phyloP scores from a whole-genome alignment of 2,888 invertebrate species.

The Syritta pipiens region DNA sequence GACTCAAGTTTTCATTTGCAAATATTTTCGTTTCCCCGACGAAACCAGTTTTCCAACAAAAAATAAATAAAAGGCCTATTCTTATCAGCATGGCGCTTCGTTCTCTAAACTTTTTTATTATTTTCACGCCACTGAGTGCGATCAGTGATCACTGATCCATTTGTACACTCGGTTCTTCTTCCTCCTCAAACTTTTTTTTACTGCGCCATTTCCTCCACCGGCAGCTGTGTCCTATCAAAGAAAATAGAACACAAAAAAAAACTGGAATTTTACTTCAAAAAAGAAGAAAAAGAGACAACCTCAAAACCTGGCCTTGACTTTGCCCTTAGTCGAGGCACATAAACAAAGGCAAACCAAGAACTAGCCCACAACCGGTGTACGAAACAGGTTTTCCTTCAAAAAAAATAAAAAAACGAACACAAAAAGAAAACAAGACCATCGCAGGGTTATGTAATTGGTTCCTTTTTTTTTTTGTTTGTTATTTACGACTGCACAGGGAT shows the following conservation, averaged over 20 bases:
- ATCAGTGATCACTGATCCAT: no score
- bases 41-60: no score
- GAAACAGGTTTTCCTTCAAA: constrained; percentile 24
- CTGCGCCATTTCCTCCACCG: no score
- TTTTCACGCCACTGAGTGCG: no score
- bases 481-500: constrained; percentile 10
- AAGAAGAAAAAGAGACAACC: background rate
- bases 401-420: background rate
- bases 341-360: constrained; percentile 1
- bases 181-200: no score
- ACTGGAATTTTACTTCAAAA: constrained; percentile 1
- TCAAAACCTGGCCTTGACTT: constrained; percentile 47
- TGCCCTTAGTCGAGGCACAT: constrained; percentile 10
- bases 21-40: no score
- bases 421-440: background rate
- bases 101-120: no score
- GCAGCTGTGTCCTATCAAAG: constrained; percentile 18
- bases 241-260: constrained; percentile 15
- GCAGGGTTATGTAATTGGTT: constrained; percentile 16
- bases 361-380: background rate
- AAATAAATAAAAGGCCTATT: no score
- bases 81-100: no score
- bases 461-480: no score
- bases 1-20: no score
- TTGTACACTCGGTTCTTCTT: no score